These are phyloP conservation scores for Dicroscelio sp. DNA, from an alignment of 2,888 invertebrate species.

Conservation along the genomic window DNA sequence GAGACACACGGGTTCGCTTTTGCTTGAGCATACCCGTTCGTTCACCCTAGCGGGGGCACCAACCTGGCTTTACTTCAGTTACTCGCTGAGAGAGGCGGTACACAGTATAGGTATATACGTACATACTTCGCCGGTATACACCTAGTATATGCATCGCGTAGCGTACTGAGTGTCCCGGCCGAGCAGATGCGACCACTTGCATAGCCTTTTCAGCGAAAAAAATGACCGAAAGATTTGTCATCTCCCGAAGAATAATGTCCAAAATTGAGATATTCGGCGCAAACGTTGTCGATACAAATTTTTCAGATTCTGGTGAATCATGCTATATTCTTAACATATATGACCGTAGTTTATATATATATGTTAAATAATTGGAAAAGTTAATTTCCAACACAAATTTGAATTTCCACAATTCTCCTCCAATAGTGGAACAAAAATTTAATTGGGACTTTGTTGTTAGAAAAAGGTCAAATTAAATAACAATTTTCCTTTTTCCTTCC, in stretches of 20 bases:
- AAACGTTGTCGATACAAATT: no score
- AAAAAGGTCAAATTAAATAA: no score
- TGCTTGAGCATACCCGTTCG: constrained; percentile 89
- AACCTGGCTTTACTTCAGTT: constrained; percentile 91
- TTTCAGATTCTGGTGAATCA: no score
- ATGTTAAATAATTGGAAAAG: no score
- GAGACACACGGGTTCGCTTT: constrained; percentile 90
- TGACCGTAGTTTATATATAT: no score
- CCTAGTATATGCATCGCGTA: constrained; percentile 88
- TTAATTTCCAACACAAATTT: no score
- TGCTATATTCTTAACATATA: no score
- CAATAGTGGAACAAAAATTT: no score
- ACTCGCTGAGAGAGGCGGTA: constrained; percentile 85
- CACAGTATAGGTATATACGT: constrained; percentile 86
- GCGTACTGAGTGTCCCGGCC: constrained; percentile 89
- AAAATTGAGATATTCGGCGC: constrained; percentile 36
- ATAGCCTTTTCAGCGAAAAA: constrained; percentile 83
- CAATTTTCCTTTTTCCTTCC: no score
- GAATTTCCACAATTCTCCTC: no score
- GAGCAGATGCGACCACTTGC: constrained; percentile 88
- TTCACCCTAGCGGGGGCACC: constrained; percentile 91
- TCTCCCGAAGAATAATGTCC: background rate
- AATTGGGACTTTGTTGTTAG: no score
- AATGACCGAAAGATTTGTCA: constrained; percentile 73
- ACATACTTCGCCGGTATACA: constrained; percentile 82